These are phyloP conservation scores for Luscinia luscinia DNA, from an alignment of 2,797 vertebrate species.

Conservation along the genomic window DNA sequence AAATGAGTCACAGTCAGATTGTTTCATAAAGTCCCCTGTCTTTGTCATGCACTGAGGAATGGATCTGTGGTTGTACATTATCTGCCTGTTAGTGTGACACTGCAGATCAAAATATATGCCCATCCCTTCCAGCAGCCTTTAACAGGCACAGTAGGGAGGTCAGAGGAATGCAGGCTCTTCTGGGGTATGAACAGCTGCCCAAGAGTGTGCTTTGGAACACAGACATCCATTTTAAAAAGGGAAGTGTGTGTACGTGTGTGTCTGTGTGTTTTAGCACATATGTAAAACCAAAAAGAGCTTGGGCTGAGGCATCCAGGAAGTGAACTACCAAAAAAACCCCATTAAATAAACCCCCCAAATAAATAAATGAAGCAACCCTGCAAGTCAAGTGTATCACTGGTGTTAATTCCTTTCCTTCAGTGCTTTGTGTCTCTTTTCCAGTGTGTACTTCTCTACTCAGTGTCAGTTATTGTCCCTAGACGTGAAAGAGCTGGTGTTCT, in stretches of 20 bases:
- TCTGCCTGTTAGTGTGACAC: background rate
- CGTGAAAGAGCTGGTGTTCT: background rate
- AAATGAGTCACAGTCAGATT: background rate
- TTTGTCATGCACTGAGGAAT: background rate
- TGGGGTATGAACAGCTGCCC: background rate
- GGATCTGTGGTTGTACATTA: background rate
- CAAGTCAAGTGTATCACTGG: background rate
- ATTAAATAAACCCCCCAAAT: background rate
- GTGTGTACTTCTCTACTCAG: background rate
- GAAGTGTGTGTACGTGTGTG: no score
- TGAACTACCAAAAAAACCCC: background rate
- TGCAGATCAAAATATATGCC: background rate
- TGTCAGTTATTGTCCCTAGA: background rate
- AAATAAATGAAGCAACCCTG: constrained; percentile 4
- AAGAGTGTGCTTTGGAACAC: background rate
- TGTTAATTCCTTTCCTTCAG: background rate
- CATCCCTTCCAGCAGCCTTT: background rate
- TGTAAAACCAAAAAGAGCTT: background rate
- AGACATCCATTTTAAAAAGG: background rate
- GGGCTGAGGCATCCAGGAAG: background rate
- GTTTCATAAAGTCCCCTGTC: background rate
- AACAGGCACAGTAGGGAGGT: background rate
- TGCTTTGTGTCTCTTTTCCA: background rate
- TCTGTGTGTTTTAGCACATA: background rate
- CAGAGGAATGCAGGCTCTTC: background rate